Base-by-base conservation (phyloP, 2,797 vertebrate species). In the Muscicapa striata region DNA sequence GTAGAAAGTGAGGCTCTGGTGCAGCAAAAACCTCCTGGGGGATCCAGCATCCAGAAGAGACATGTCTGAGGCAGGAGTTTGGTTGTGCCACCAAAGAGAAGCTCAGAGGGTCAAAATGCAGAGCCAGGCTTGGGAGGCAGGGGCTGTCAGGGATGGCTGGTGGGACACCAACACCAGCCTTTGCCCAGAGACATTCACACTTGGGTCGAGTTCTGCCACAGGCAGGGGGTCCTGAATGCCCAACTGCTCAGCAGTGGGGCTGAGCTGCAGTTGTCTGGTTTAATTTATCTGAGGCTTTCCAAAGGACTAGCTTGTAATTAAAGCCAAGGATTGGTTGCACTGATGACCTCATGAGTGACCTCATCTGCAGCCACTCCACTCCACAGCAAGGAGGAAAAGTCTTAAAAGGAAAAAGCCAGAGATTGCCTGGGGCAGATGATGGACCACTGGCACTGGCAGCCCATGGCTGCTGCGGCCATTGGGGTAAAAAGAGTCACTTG, bases 141-240 rank as follows among this genome's bases (percentile, higher is more conserved):
- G 3, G 0, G 10, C 22, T 57, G 52, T 6, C 0, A 3, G 55
- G 29, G 16, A 5, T 0, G 0, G 10, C 12, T 1, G 63, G 29
- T 15, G 32, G 43, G n/a, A 48, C 76, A 51, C 14, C 51, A 58
- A 19, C 4, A 2, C 2, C 72, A 52, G 19, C 26, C 30, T 59
- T 41, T 57, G 34, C 45, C 48, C 77, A 13, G 59, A 24, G 23
- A 43, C 9, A 43, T 27, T 27, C 52, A 30, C n/a, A 3, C 27
- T 27, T 0, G 0, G 64, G 10, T 19, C 0, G 1, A 78, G 54
- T n/a, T 74, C 34, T 78, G 41, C 27, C 3, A 1, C 40, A 15
- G 27, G 14, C 20, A 48, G 6, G 29, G 11, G 34, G 13, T 22
- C 43, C 78, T 20, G 36, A 67, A 23, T 7, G 16, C 22, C 8